Percentiles rank a stretch among this genome's conserved stretches.
phyloP scores from a whole-genome alignment of 2,113 vertebrate genomes.

The Lamprotornis superbus region DNA sequence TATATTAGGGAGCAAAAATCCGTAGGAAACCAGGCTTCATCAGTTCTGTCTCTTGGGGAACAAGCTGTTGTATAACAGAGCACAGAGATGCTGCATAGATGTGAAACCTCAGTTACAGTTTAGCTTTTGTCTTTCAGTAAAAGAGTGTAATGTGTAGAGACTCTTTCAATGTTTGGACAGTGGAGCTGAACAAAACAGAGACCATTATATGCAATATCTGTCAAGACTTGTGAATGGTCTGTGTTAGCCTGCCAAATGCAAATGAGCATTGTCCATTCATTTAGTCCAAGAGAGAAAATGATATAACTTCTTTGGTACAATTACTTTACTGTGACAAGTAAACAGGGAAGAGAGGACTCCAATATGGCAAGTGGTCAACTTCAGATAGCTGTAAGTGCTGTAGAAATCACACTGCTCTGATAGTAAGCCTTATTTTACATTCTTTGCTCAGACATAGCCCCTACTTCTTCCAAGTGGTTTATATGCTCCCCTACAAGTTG shows the following conservation, averaged over 20 bases:
- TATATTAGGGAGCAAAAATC: not conserved
- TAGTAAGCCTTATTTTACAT: not conserved
- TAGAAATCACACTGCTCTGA: not conserved
- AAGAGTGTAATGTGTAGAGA: not conserved
- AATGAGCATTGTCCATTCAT: conserved; percentile 10
- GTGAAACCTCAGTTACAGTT: not conserved
- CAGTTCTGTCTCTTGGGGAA: not conserved
- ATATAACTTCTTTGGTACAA: conserved; percentile 5
- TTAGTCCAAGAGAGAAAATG: not conserved
- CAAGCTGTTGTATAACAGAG: not conserved
- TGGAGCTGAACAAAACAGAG: not conserved
- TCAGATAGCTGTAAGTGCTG: not conserved
- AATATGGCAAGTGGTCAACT: not conserved
- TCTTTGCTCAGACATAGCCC: not conserved
- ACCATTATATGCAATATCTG: conserved; percentile 4
- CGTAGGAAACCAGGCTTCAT: not conserved
- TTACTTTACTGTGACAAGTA: conserved; percentile 9
- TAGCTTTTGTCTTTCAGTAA: not conserved
- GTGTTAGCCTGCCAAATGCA: conserved; percentile 19
- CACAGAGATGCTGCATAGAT: not conserved
- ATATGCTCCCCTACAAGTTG: not conserved
- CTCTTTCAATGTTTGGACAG: not conserved
- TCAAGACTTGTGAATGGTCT: conserved; percentile 16
- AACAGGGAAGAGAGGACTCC: not conserved
- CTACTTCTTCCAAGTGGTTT: not conserved